Conservation (phyloP, 2,113 vertebrate species). For the Lagopus leucura region DNA sequence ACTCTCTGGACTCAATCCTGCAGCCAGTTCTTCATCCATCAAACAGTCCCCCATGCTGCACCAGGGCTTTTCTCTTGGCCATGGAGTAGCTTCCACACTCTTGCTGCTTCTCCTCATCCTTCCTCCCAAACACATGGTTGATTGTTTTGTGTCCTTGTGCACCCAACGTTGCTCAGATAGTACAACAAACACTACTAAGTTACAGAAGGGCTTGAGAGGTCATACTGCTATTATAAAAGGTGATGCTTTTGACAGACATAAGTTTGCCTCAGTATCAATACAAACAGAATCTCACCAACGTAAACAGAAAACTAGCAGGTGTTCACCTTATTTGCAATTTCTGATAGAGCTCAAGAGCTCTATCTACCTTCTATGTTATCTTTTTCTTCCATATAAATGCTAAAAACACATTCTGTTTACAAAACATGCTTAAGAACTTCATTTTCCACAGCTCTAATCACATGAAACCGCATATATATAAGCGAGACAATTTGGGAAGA, state of each 20-base stretch:
- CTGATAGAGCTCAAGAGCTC: not conserved
- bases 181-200: not conserved
- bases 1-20: too few relatives aligned
- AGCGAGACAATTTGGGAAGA: not conserved
- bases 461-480: not conserved
- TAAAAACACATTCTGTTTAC: not conserved
- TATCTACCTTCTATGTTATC: not conserved
- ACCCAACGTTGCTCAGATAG: not conserved
- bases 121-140: not conserved
- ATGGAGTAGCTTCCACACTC: not conserved
- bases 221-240: not conserved
- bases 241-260: not conserved
- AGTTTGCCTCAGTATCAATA: not conserved
- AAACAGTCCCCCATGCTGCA: not conserved
- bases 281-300: not conserved
- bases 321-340: not conserved
- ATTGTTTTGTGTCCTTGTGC: not conserved
- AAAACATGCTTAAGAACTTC: not conserved
- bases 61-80: not conserved
- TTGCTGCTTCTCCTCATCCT: not conserved
- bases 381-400: not conserved
- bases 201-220: not conserved
- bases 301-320: not conserved
- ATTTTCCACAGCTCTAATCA: not conserved
- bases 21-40: too few relatives aligned